Evolutionary conservation across 2,888 invertebrate species (phyloP).

Genomic region (Oasisia sp.): DNA sequence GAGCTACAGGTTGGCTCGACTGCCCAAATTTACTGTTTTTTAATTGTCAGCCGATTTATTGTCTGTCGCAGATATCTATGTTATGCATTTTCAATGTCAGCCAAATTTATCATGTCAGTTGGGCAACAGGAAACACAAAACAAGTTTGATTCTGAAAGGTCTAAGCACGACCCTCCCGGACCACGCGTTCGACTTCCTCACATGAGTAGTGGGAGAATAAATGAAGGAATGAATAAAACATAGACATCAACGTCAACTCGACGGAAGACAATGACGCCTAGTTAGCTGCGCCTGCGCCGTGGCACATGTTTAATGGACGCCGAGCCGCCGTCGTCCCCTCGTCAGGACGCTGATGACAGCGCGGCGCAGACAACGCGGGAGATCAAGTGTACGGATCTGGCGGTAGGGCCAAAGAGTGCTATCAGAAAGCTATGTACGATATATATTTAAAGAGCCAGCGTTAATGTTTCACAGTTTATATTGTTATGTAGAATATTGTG

Average conservation of each 20-base stretch:
- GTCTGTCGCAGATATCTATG: too few relatives aligned
- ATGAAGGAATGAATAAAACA: background rate
- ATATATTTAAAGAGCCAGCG: background rate
- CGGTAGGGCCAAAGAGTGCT: background rate
- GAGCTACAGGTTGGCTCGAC: too few relatives aligned
- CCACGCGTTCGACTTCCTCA: background rate
- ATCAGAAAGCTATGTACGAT: background rate
- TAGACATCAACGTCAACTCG: background rate
- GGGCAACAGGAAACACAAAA: background rate
- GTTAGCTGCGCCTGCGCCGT: background rate
- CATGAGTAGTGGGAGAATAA: background rate
- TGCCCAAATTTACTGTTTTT: too few relatives aligned
- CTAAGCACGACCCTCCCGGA: background rate
- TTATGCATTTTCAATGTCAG: too few relatives aligned
- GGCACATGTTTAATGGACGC: background rate
- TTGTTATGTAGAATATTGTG: background rate
- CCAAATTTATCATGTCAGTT: too few relatives aligned
- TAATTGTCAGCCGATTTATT: too few relatives aligned
- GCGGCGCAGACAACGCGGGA: background rate
- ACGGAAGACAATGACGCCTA: background rate
- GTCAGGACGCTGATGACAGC: background rate
- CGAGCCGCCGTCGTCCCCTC: background rate
- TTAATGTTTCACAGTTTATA: background rate
- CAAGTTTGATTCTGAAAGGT: background rate
- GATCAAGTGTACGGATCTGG: background rate